A percentile compares a stretch with the other conserved stretches of the same genome.
These are phyloP conservation scores for Procambarus clarkii DNA, from an alignment of 1,140 invertebrate genomes.

Conservation along the genomic window DNA sequence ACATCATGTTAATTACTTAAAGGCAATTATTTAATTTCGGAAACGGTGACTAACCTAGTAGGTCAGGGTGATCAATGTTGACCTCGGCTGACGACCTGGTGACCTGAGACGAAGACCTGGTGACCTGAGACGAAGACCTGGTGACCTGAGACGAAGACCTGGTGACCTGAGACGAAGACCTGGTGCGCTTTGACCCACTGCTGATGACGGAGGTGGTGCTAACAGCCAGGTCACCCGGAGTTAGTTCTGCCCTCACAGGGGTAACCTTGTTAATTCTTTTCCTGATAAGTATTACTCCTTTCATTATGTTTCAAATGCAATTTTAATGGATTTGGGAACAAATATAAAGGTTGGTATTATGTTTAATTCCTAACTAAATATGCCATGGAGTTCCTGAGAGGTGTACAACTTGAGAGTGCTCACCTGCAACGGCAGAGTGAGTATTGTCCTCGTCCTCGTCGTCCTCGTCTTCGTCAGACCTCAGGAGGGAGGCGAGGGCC, in stretches of 20 bases:
- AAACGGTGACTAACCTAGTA: background rate
- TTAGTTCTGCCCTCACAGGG: background rate
- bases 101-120: background rate
- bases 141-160: background rate
- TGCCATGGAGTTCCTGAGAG: too few relatives aligned
- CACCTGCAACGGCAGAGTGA: background rate
- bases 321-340: too few relatives aligned
- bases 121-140: too few relatives aligned
- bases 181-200: background rate
- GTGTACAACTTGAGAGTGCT: too few relatives aligned
- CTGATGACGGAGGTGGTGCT: background rate
- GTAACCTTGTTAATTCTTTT: too few relatives aligned
- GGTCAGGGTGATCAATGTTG: background rate
- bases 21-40: too few relatives aligned
- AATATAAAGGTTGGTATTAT: too few relatives aligned
- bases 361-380: too few relatives aligned
- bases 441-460: background rate
- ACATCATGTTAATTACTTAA: too few relatives aligned
- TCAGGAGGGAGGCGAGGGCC: conserved; percentile 32
- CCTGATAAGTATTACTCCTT: too few relatives aligned
- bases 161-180: background rate
- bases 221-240: conserved; percentile 12
- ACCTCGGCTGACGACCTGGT: background rate
- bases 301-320: too few relatives aligned
- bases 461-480: background rate